Percentiles rank a stretch among this genome's conserved stretches.
Conservation (phyloP, 2,797 vertebrate species). For the Rhynchotus rufescens region DNA sequence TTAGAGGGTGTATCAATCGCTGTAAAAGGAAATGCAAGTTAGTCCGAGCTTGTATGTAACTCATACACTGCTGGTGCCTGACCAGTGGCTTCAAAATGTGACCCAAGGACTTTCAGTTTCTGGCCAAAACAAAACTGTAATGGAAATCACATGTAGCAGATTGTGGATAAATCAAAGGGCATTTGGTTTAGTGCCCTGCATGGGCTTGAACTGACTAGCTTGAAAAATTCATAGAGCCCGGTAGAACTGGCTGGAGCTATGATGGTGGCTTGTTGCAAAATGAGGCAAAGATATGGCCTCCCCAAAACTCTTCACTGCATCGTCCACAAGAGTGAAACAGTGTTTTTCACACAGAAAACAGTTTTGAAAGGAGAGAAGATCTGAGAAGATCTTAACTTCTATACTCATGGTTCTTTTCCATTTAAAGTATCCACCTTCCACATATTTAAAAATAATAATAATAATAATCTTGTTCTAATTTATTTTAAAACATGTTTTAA, state of each 20-base stretch:
- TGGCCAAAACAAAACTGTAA: background rate
- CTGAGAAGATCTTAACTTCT: background rate
- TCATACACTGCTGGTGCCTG: background rate
- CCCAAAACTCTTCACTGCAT: background rate
- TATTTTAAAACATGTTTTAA: background rate
- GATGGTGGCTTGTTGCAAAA: background rate
- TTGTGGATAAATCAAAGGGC: background rate
- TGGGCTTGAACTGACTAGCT: background rate
- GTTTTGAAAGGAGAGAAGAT: background rate
- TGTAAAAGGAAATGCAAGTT: background rate
- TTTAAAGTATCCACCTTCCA: background rate
- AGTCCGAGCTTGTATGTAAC: background rate
- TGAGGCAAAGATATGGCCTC: background rate
- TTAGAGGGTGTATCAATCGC: background rate
- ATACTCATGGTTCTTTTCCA: background rate
- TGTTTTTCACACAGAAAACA: background rate
- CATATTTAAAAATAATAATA: too few species aligned
- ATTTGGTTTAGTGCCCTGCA: background rate
- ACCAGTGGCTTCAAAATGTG: background rate
- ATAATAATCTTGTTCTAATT: background rate
- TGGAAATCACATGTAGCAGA: background rate
- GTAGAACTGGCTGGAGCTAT: background rate
- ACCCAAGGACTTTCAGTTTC: background rate
- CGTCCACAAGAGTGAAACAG: background rate
- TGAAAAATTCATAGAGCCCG: background rate